phyloP scores from a whole-genome alignment of 1,140 invertebrate genomes.

The Diploscapter pachys region DNA sequence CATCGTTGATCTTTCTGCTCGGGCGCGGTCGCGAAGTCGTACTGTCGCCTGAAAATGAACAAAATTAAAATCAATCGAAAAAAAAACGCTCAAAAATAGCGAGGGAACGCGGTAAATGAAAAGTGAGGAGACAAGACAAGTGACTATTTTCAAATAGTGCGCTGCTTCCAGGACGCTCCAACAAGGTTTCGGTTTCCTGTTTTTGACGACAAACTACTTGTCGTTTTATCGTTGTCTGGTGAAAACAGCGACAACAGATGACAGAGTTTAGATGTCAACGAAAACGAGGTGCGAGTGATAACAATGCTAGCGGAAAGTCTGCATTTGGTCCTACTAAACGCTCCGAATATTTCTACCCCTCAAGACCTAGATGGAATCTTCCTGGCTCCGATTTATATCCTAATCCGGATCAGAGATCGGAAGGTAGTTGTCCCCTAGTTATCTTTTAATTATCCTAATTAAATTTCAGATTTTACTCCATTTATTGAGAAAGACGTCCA shows the following conservation, averaged over 20 bases:
- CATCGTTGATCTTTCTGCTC: too few species aligned
- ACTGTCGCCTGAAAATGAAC: too few species aligned
- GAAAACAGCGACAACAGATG: not conserved
- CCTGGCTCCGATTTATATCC: constrained; percentile 14
- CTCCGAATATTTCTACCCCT: constrained; percentile 4
- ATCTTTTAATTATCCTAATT: not conserved
- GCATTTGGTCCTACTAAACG: constrained; percentile 10
- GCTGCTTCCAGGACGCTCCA: too few species aligned
- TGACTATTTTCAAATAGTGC: too few species aligned
- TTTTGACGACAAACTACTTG: too few species aligned
- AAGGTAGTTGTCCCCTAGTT: constrained; percentile 7
- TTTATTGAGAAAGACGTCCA: constrained; percentile 5
- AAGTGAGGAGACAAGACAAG: too few species aligned
- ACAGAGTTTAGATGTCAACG: not conserved
- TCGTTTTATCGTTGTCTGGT: too few species aligned
- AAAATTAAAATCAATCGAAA: not conserved
- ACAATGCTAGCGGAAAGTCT: not conserved
- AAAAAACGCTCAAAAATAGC: not conserved
- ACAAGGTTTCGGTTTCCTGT: too few species aligned
- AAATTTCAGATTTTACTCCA: constrained; percentile 5
- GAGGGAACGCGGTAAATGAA: not conserved
- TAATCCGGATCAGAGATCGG: not conserved
- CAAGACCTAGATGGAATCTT: not conserved
- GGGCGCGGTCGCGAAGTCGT: too few species aligned
- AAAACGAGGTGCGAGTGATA: constrained; percentile 6